phyloP scores from a whole-genome alignment of 1,140 invertebrate genomes.

The Vollenhovia emeryi region DNA sequence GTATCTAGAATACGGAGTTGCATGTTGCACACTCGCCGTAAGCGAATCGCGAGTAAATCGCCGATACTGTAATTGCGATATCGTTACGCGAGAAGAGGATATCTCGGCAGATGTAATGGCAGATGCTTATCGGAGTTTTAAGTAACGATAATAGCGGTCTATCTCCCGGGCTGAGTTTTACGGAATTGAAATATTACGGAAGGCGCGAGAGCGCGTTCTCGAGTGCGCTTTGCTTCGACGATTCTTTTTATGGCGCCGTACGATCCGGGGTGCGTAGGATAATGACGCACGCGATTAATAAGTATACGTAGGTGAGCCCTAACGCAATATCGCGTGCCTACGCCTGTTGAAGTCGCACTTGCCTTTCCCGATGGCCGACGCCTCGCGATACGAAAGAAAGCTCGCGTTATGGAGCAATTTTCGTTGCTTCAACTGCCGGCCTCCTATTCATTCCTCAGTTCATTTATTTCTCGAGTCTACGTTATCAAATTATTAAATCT shows the following conservation, averaged over 20 bases:
- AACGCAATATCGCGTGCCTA: slow-evolving; percentile 63
- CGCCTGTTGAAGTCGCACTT: slow-evolving; percentile 64
- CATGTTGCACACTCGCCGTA: slow-evolving; percentile 32
- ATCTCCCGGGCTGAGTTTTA: background rate
- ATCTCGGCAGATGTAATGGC: background rate
- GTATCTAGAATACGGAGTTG: slow-evolving; percentile 72
- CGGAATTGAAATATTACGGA: background rate
- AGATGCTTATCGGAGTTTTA: background rate
- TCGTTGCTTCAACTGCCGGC: background rate
- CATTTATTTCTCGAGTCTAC: background rate
- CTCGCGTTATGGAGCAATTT: slow-evolving; percentile 12
- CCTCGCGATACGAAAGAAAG: background rate
- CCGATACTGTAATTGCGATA: background rate
- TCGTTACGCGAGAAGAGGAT: background rate
- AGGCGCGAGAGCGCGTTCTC: background rate
- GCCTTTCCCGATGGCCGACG: slow-evolving; percentile 43
- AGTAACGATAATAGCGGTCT: background rate
- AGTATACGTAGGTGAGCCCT: slow-evolving; percentile 60
- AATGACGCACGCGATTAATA: slow-evolving; percentile 53
- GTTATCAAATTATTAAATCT: background rate
- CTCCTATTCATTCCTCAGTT: background rate
- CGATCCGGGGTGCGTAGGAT: slow-evolving; percentile 64
- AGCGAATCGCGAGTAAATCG: slow-evolving; percentile 16
- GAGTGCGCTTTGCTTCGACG: background rate
- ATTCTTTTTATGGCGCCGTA: slow-evolving; percentile 50